These are phyloP conservation scores for Falco rusticolus DNA, from an alignment of 2,797 vertebrate species.

Conservation along the genomic window DNA sequence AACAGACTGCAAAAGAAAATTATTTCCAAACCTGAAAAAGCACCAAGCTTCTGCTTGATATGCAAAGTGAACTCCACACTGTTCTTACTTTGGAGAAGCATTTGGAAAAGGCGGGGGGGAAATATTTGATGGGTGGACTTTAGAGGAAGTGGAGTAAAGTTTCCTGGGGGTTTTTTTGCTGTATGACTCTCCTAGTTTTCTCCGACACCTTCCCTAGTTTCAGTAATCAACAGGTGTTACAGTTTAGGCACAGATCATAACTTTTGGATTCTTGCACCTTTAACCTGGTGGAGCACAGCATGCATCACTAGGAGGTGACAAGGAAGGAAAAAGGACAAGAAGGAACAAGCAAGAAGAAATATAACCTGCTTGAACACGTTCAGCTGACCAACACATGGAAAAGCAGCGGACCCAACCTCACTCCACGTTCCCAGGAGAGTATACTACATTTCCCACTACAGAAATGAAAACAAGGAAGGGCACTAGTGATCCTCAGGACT, in stretches of 20 bases:
- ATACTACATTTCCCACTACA: background rate
- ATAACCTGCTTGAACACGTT: background rate
- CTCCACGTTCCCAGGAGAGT: background rate
- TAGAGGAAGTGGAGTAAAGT: background rate
- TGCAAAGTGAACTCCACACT: background rate
- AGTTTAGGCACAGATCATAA: background rate
- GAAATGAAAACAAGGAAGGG: background rate
- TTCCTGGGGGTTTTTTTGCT: background rate
- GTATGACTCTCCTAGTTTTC: background rate
- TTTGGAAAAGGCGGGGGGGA: background rate
- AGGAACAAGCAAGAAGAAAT: background rate
- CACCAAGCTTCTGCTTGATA: background rate
- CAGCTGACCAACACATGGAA: background rate
- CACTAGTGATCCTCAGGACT: background rate
- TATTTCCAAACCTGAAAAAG: background rate
- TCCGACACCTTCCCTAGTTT: background rate
- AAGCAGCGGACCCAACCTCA: background rate
- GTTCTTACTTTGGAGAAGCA: background rate
- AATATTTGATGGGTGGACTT: background rate
- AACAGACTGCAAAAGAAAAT: background rate
- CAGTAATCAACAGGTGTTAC: background rate
- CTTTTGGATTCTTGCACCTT: background rate
- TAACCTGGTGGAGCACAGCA: background rate
- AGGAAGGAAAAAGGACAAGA: background rate
- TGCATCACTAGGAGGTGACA: background rate